These are phyloP conservation scores for Ochlodes sylvanus DNA, from an alignment of 2,888 invertebrate genomes.

Conservation along the genomic window DNA sequence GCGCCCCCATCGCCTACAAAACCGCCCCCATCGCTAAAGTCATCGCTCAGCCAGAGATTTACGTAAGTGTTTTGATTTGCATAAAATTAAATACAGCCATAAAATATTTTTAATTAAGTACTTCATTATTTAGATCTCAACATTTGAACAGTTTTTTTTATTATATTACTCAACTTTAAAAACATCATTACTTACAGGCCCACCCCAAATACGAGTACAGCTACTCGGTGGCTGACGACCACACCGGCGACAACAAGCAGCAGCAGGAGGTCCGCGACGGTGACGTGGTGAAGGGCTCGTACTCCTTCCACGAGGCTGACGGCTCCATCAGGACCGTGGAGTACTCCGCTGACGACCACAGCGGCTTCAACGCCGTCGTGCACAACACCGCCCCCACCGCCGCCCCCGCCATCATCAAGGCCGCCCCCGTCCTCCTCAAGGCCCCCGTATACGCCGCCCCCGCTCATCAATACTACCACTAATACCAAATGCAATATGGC, in stretches of 20 bases:
- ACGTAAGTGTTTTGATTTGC: not conserved
- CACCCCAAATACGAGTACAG: slow-evolving; percentile 80
- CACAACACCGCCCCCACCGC: slow-evolving; percentile 65
- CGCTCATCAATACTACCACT: slow-evolving; percentile 63
- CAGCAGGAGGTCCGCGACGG: slow-evolving; percentile 83
- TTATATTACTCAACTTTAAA: not conserved
- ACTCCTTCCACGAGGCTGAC: slow-evolving; percentile 83
- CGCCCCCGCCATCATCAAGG: slow-evolving; percentile 57
- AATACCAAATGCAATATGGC: slow-evolving; percentile 21
- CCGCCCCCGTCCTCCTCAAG: slow-evolving; percentile 59
- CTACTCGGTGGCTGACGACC: slow-evolving; percentile 83
- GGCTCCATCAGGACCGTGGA: slow-evolving; percentile 83
- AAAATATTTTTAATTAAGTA: not conserved
- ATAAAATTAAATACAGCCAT: not conserved
- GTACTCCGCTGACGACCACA: slow-evolving; percentile 82
- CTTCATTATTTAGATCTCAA: not conserved
- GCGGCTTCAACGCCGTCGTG: slow-evolving; percentile 75
- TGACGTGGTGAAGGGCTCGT: slow-evolving; percentile 82
- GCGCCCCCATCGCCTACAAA: slow-evolving; percentile 44
- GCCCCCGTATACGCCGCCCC: slow-evolving; percentile 50
- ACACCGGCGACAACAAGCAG: slow-evolving; percentile 85
- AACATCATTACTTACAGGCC: slow-evolving; percentile 51
- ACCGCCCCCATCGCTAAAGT: not conserved
- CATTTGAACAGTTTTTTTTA: slow-evolving; percentile 37
- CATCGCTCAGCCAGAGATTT: not conserved